These are phyloP conservation scores for Ichneumoninae sp. DNA, from an alignment of 2,888 invertebrate species.

Conservation along the genomic window DNA sequence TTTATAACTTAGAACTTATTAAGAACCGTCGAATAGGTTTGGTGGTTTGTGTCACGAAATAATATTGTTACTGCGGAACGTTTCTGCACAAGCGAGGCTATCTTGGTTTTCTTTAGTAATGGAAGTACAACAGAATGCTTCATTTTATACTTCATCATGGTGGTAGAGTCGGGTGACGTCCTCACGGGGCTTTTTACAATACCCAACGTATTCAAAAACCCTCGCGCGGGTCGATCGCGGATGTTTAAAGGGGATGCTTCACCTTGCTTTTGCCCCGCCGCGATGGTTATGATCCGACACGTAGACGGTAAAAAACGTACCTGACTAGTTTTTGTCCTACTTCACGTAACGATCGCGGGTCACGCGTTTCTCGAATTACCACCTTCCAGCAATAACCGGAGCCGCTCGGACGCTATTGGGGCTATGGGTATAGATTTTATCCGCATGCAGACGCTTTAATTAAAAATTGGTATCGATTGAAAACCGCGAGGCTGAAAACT, in stretches of 20 bases:
- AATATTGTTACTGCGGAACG: neutral
- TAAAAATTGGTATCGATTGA: slow-evolving; percentile 8
- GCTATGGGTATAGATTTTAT: neutral
- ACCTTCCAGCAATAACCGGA: neutral
- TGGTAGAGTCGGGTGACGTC: slow-evolving; percentile 11
- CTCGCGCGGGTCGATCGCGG: slow-evolving; percentile 35
- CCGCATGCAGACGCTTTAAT: neutral
- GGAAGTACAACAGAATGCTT: slow-evolving; percentile 26
- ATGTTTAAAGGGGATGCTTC: slow-evolving; percentile 43
- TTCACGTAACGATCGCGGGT: slow-evolving; percentile 3
- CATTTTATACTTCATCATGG: slow-evolving; percentile 8
- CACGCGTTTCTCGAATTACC: slow-evolving; percentile 30
- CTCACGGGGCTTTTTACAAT: slow-evolving; percentile 19
- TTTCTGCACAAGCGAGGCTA: neutral
- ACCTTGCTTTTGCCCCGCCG: neutral
- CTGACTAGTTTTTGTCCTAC: neutral
- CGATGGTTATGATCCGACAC: slow-evolving; percentile 1
- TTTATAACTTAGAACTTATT: too few relatives aligned
- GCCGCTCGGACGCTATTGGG: neutral
- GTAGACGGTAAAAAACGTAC: neutral
- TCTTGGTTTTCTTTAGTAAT: slow-evolving; percentile 22
- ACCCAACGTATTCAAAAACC: slow-evolving; percentile 23
- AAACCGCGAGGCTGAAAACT: neutral
- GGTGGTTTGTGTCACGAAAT: neutral
- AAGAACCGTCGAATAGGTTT: too few relatives aligned